phyloP scores from a whole-genome alignment of 64 coral and sea anemone genomes.

The Pocillopora verrucosa region DNA sequence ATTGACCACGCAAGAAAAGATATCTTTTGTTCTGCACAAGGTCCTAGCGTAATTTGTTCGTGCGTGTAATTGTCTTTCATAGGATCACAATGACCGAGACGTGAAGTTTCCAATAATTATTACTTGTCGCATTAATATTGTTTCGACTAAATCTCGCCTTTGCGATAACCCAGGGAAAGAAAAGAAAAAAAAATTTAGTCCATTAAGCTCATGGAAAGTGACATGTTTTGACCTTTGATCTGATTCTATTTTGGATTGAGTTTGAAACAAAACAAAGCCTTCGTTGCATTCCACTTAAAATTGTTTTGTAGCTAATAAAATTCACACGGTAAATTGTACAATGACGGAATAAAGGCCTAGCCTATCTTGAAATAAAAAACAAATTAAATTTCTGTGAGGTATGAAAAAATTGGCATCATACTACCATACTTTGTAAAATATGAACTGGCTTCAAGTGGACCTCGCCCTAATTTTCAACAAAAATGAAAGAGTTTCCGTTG shows the following conservation, averaged over 20 bases:
- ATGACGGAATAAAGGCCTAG: not conserved
- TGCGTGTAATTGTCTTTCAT: constrained; percentile 15
- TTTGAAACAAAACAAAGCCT: constrained; percentile 19
- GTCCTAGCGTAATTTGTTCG: not conserved
- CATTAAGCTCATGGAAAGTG: constrained; percentile 24
- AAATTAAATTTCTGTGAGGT: not conserved
- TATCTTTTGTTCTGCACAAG: not conserved
- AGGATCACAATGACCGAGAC: not conserved
- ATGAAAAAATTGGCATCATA: not conserved
- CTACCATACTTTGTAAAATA: not conserved
- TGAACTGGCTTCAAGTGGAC: constrained; percentile 14
- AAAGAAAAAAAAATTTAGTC: not conserved
- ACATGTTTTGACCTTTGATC: constrained; percentile 42
- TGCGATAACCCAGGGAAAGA: not conserved
- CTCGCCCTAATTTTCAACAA: constrained; percentile 44
- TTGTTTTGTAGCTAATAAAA: not conserved
- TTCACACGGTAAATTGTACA: not conserved
- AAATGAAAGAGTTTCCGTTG: constrained; percentile 28
- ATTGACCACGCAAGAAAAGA: not conserved
- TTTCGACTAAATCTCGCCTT: not conserved
- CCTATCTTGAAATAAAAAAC: not conserved
- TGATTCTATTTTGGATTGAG: not conserved
- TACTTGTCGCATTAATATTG: not conserved
- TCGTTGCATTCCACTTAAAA: not conserved
- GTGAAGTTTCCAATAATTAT: constrained; percentile 14